Evolutionary conservation across 2,797 vertebrate genomes (phyloP).

Genomic region (Pangasius macronema): DNA sequence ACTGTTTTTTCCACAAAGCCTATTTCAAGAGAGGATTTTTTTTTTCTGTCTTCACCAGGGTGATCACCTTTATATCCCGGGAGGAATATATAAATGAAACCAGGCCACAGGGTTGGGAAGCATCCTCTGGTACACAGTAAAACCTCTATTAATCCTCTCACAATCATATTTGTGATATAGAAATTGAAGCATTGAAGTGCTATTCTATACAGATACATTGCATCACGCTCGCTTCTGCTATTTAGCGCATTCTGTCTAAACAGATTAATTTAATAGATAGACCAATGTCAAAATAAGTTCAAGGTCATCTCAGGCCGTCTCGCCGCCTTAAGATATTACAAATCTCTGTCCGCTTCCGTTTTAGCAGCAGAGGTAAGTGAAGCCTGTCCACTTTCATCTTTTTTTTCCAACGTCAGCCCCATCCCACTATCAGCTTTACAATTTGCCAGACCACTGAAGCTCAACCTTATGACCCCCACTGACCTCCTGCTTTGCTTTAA

Average conservation of each 20-base stretch:
- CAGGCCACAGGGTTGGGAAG: background rate
- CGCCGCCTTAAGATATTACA: background rate
- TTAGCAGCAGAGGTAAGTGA: conserved; percentile 36
- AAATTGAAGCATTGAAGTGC: background rate
- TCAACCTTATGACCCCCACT: conserved; percentile 73
- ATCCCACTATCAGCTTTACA: conserved; percentile 69
- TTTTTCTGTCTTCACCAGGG: background rate
- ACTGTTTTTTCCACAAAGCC: background rate
- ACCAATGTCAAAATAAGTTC: background rate
- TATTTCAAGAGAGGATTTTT: background rate
- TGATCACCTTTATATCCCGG: background rate
- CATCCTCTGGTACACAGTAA: background rate
- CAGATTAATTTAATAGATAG: background rate
- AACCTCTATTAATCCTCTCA: background rate
- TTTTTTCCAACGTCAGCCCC: background rate
- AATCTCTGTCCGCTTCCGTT: conserved; percentile 6
- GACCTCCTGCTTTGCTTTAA: conserved; percentile 60
- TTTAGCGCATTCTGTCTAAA: conserved; percentile 3
- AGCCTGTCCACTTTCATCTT: conserved; percentile 52
- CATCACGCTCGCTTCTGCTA: background rate
- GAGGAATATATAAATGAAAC: background rate
- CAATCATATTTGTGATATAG: background rate
- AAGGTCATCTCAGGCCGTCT: background rate
- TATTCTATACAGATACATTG: background rate
- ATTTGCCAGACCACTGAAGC: conserved; percentile 80